Base-by-base conservation (phyloP, 1,140 invertebrate species). In the Zaprionus taronus region DNA sequence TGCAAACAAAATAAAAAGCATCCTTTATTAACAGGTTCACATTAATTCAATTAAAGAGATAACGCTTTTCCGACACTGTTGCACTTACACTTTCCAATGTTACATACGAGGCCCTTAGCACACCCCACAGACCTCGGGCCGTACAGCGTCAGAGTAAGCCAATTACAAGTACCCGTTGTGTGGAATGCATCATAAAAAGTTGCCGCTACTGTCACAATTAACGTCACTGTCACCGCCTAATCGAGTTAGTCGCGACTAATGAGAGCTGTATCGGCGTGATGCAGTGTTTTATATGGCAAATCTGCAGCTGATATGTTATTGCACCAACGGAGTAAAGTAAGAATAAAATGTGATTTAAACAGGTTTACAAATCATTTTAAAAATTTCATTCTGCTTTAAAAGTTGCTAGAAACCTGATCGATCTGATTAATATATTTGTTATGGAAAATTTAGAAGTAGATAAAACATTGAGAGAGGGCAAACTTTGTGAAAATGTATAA, bases 41-140 rank as follows among this genome's bases (percentile, higher is more conserved):
- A 61, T 41, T 70, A 70, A 81, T 79, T 58, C 41, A 71, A 66
- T 61, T n/a, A 22, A 71, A 17, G 12, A n/a, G 7, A 22, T 26
- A 47, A n/a, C 44, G 20, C 38, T 44, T 51, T 64, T 62, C 51
- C 20, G 11, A 44, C 49, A 9, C n/a, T 24, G n/a, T 65, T 47
- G 36, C 73, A 80, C 85, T 85, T 78, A 90, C 85, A 86, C 41
- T 90, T 90, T 82, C 82, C 82, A 65, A 73, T 91, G 38, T 85
- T 82, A 34, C 70, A 91, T 15, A 4, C 65, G 38, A 73, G 61
- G 26, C 73, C 38, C 20, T 75, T 41, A 20, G 69, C 64, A 76
- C 95, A 95, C 17, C 95, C 95, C 72, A 96, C 72, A 96, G 95
- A 85, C 95, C 96, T 56, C 53, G 14, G 14, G 22, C 17, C 49